Evolutionary conservation across 2,888 invertebrate species (phyloP), one percentile per base, ranked within the genome.

Genomic region (Melanargia galathea): DNA sequence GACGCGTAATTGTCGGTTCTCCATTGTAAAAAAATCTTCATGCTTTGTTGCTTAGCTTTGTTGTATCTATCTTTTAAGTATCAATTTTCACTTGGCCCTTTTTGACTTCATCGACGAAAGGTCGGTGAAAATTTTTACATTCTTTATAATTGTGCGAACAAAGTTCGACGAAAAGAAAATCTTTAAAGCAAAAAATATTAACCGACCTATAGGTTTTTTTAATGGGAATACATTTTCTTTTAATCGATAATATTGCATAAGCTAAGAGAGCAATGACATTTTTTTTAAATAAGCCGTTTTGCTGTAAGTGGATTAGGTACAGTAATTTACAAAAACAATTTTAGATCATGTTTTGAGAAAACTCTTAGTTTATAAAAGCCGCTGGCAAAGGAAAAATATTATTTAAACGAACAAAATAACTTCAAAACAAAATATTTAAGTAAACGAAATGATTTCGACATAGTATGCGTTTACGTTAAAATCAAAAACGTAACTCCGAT

Each of bases 221-320:
- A 8, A 30, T n/a, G 45, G 43, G 43, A 16, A 52, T 45, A 49
- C 48, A 43, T 35, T 43, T 57, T 24, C 0, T 18, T 49, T 40
- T 20, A 43, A 40, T 22, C 30, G 2, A 43, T 16, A 56, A 30
- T 56, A 38, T 56, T 63, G 65, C 62, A 63, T 60, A 68, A 65
- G 66, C 65, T 62, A 67, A 67, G 63, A 64, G 68, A 62, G 65
- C 65, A 52, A 63, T 43, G 56, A 57, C 40, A n/a, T n/a, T 16
- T 58, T 67, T 59, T 65, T 54, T 60, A 63, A 60, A 43, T 52
- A 65, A 67, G 67, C 67, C 54, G 43, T 57, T 45, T 63, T 51
- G 52, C 58, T 55, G 58, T 45, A 61, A 63, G 57, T 67, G 59
- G 66, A 65, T 65, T 65, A 59, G 59, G 22, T 46, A 65, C 60